Conservation (phyloP, 2,113 vertebrate genomes). For the Lanius ludovicianus region DNA sequence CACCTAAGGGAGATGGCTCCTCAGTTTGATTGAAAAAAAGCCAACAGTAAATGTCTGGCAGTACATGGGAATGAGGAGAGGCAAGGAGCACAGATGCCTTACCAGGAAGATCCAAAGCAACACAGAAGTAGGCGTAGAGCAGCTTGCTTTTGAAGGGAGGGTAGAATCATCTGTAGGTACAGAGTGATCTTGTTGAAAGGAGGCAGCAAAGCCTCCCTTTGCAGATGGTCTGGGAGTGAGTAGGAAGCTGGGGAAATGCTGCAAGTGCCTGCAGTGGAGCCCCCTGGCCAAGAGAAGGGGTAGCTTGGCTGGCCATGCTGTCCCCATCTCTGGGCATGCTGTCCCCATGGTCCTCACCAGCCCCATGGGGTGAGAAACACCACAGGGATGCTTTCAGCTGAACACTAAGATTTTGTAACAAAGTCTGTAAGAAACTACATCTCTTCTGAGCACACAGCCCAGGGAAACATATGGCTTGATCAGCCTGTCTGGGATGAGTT, state of each 20-base stretch:
- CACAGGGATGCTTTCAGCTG: not conserved
- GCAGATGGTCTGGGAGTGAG: constrained; percentile 43
- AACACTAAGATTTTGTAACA: not conserved
- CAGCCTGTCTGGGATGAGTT: constrained; percentile 47
- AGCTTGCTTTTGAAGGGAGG: constrained; percentile 21
- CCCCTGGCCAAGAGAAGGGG: not conserved
- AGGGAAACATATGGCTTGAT: constrained; percentile 49
- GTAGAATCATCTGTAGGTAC: constrained; percentile 17
- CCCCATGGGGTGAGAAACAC: not conserved
- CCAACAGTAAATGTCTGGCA: not conserved
- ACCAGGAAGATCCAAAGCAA: not conserved
- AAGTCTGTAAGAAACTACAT: not conserved
- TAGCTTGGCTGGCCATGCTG: not conserved
- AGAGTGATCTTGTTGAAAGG: constrained; percentile 28
- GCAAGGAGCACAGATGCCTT: constrained; percentile 42
- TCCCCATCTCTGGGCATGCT: not conserved
- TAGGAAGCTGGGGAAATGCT: not conserved
- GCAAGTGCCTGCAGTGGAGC: constrained; percentile 15
- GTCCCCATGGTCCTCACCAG: not conserved
- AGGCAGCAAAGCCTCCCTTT: constrained; percentile 5
- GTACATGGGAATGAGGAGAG: not conserved
- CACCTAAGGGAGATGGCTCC: not conserved
- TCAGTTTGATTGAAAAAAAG: not conserved
- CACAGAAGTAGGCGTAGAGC: constrained; percentile 33
- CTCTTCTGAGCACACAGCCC: not conserved